Conservation (phyloP, 1,140 invertebrate genomes). For the Macrocentrus cingulum region DNA sequence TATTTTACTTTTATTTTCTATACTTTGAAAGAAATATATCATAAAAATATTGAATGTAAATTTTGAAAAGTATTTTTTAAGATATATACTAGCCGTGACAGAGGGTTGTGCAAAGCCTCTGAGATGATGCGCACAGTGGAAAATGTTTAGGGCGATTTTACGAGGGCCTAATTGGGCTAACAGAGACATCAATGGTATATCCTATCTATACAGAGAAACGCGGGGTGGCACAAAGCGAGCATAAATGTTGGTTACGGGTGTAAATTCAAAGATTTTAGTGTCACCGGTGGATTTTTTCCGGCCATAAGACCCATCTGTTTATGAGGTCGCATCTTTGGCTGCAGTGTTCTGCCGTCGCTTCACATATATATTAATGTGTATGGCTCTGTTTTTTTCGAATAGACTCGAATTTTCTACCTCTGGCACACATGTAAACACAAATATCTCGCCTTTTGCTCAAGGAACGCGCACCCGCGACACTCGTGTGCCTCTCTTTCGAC, state of each 20-base stretch:
- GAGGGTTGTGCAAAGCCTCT: too few relatives aligned
- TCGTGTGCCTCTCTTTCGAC: slow-evolving; percentile 15
- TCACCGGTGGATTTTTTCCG: slow-evolving; percentile 41
- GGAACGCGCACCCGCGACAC: too few relatives aligned
- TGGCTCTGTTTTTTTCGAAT: too few relatives aligned
- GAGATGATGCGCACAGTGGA: too few relatives aligned
- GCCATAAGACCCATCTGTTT: slow-evolving; percentile 43
- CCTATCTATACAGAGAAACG: slow-evolving; percentile 22
- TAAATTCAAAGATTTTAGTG: slow-evolving; percentile 56
- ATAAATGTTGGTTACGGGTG: slow-evolving; percentile 50
- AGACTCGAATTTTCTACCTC: too few relatives aligned
- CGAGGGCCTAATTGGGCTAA: slow-evolving; percentile 55
- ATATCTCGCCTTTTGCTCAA: slow-evolving; percentile 5
- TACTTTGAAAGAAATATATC: too few relatives aligned
- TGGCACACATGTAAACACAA: neutral
- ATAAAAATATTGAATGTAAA: too few relatives aligned
- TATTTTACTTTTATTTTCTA: too few relatives aligned
- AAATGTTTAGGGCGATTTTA: slow-evolving; percentile 41
- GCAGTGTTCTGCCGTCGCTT: slow-evolving; percentile 39
- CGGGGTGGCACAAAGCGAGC: slow-evolving; percentile 40
- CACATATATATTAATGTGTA: too few relatives aligned
- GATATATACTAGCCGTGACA: too few relatives aligned
- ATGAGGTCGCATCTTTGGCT: too few relatives aligned
- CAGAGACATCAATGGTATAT: slow-evolving; percentile 55
- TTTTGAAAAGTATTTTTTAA: too few relatives aligned